A percentile compares a stretch with the other conserved stretches of the same genome.
These are phyloP conservation scores for Cerceris ruficornis DNA, from an alignment of 2,888 invertebrate genomes.

Conservation along the genomic window DNA sequence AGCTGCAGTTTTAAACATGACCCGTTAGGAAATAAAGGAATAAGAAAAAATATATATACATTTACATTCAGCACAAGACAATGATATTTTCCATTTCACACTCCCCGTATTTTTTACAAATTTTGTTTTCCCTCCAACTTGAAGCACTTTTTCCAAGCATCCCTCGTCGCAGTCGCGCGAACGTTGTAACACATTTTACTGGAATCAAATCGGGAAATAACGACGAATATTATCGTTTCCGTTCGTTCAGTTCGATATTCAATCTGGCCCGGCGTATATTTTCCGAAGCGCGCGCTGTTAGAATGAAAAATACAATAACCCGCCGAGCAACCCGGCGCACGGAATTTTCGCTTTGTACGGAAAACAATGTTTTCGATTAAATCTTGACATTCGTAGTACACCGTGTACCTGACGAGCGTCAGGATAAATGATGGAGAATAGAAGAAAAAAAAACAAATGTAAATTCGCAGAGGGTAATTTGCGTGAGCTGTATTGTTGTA, in stretches of 20 bases:
- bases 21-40: too few relatives aligned
- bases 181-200: conserved; percentile 9
- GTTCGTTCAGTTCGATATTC: conserved; percentile 15
- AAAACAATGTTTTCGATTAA: conserved; percentile 3
- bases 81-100: background rate
- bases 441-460: background rate
- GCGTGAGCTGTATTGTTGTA: background rate
- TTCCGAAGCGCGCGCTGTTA: background rate
- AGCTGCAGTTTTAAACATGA: too few relatives aligned
- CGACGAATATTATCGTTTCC: conserved; percentile 15
- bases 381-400: conserved; percentile 4
- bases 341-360: conserved; percentile 9
- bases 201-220: conserved; percentile 11
- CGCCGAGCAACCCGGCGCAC: background rate
- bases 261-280: conserved; percentile 25
- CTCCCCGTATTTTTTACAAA: background rate
- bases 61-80: too few relatives aligned
- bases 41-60: too few relatives aligned
- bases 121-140: conserved; percentile 3
- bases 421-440: background rate
- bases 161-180: conserved; percentile 4
- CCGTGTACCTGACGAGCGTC: background rate
- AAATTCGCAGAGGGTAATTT: background rate
- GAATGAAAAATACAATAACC: conserved; percentile 20
- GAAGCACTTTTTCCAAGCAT: conserved; percentile 3